Evolutionary conservation across 2,797 vertebrate genomes (phyloP), one percentile per base, ranked within the genome.

Genomic region (Gadopsis marmoratus): DNA sequence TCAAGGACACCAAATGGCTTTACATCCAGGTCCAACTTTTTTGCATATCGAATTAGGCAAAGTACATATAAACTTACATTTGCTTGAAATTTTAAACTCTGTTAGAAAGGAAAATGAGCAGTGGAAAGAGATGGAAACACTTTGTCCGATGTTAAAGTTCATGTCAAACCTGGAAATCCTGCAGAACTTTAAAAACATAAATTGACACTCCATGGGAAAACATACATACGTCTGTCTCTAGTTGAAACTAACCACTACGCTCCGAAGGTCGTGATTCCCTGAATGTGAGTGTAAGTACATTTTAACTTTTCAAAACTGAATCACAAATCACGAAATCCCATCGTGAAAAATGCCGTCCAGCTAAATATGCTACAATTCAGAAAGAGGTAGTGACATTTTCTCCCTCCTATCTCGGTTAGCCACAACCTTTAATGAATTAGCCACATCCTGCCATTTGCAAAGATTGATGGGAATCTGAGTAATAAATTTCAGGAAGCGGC

Each of bases 371-470:
- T 65, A 31, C 29, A 47, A 33, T 69, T 71, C 26, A 80, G 56
- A 83, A 71, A 75, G 68, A 76, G 70, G 39, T 67, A 81, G 61
- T 82, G 76, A 78, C 69, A 82, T 87, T 81, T 76, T 56, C 62
- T 50, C n/a, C 29, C 12, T 67, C 31, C 66, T 45, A 50, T 70
- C 66, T 75, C 26, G 1, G 60, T 43, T 78, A 54, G 61, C 72
- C 61, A 35, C 35, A 23, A 83, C 76, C 73, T 84, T 79, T 74
- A 78, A 79, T 62, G 55, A 84, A 76, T 81, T 56, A 70, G 76
- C 74, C 59, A 55, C 67, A 81, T 85, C 56, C 77, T 87, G 73
- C 71, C 76, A 81, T 81, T 76, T 67, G 63, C 43, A 70, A 86
- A 81, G 66, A 83, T 74, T 78, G 66, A 86, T 76, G 76, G 58